A percentile compares a stretch with the other conserved stretches of the same genome.
Evolutionary conservation across 92 coral and sea anemone species (phyloP).

Genomic region (Paramuricea clavata): DNA sequence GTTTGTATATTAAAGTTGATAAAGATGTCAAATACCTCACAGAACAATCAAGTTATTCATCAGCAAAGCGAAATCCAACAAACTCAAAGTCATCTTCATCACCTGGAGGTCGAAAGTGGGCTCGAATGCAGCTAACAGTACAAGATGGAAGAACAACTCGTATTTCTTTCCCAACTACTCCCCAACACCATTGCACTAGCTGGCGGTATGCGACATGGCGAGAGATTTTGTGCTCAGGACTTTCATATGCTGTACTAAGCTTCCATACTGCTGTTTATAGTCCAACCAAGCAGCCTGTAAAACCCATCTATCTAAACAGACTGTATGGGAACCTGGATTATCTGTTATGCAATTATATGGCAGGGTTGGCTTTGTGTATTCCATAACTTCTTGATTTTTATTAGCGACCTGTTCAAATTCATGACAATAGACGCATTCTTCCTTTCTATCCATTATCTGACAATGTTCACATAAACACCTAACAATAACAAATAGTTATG

Average conservation of each 20-base stretch:
- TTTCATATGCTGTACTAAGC: conserved; percentile 61
- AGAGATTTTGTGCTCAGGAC: conserved; percentile 58
- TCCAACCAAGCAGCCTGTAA: conserved; percentile 73
- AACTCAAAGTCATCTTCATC: conserved; percentile 71
- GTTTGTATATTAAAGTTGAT: too few relatives aligned
- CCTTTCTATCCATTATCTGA: conserved; percentile 56
- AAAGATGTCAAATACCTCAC: background rate
- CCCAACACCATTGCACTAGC: conserved; percentile 72
- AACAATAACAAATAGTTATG: background rate
- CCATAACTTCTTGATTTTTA: conserved; percentile 41
- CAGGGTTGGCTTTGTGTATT: conserved; percentile 8
- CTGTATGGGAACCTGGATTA: conserved; percentile 68
- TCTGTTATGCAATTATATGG: conserved; percentile 50
- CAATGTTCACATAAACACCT: conserved; percentile 59
- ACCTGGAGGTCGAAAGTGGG: conserved; percentile 75
- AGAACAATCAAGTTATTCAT: conserved; percentile 20
- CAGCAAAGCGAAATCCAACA: conserved; percentile 62
- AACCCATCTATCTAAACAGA: conserved; percentile 67
- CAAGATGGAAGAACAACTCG: conserved; percentile 72
- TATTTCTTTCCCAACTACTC: conserved; percentile 67
- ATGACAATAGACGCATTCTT: conserved; percentile 54
- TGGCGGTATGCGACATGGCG: conserved; percentile 65
- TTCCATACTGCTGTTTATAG: conserved; percentile 64
- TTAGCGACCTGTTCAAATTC: conserved; percentile 45
- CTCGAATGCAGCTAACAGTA: conserved; percentile 71